A percentile compares a stretch with the other conserved stretches of the same genome.
phyloP scores from a whole-genome alignment of 30 jellyfish, hydroid and myxozoan genomes.

The Aurelia aurita complex sp. Pacific region DNA sequence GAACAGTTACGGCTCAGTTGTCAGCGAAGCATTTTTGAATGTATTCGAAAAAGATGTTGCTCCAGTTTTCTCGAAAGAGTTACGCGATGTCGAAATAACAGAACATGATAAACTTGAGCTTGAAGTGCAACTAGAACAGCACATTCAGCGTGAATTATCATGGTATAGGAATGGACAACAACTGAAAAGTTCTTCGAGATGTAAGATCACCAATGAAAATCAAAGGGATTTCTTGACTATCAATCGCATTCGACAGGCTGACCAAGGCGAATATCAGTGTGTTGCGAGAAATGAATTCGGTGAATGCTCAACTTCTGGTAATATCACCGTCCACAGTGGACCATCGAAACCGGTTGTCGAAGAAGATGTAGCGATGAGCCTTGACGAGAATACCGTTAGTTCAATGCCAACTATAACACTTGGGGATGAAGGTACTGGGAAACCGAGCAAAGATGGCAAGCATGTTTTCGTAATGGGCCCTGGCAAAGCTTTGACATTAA shows the following conservation, averaged over 20 bases:
- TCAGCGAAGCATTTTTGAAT: conserved; percentile 71
- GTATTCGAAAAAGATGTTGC: conserved; percentile 41
- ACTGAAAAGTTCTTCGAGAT: conserved; percentile 26
- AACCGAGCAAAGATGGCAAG: neutral
- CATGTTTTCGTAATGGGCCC: conserved; percentile 37
- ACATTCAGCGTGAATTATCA: conserved; percentile 21
- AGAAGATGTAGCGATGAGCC: conserved; percentile 19
- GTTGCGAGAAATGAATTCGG: conserved; percentile 57
- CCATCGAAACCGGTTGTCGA: conserved; percentile 21
- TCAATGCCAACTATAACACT: conserved; percentile 28
- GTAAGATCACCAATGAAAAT: conserved; percentile 22
- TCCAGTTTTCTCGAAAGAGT: conserved; percentile 61
- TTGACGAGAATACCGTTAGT: conserved; percentile 4
- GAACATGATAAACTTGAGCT: conserved; percentile 56
- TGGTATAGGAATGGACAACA: conserved; percentile 63
- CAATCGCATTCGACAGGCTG: conserved; percentile 28
- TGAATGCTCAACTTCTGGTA: conserved; percentile 45
- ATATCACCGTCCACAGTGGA: conserved; percentile 32
- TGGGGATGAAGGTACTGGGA: conserved; percentile 10
- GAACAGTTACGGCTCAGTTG: conserved; percentile 70
- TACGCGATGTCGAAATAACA: conserved; percentile 48
- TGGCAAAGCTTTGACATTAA: conserved; percentile 35
- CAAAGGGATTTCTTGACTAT: conserved; percentile 28
- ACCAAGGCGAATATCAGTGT: conserved; percentile 76
- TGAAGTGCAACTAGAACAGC: conserved; percentile 62